Evolutionary conservation across 2,888 invertebrate genomes (phyloP).

Genomic region (Drosophila barbarae): DNA sequence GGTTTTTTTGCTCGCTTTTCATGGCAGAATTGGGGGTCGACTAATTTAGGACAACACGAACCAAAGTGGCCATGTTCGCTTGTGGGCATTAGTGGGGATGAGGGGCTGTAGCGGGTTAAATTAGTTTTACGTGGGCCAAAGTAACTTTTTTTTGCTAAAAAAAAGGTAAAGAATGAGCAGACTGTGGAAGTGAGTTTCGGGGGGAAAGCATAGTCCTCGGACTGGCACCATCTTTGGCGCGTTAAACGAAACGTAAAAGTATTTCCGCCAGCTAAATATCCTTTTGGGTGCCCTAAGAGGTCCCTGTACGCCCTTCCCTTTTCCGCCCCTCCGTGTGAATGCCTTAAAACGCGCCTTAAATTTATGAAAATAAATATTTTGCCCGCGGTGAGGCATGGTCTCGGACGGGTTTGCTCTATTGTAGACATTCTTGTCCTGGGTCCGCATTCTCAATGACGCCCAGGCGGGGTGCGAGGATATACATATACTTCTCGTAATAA

Average conservation of each 20-base stretch:
- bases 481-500: slow-evolving; percentile 64
- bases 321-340: slow-evolving; percentile 1
- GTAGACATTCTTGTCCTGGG: slow-evolving; percentile 19
- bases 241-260: slow-evolving; percentile 79
- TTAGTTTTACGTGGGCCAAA: slow-evolving; percentile 70
- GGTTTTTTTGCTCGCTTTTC: slow-evolving; percentile 20
- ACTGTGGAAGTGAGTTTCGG: background rate
- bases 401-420: slow-evolving; percentile 27
- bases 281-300: slow-evolving; percentile 71
- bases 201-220: slow-evolving; percentile 21
- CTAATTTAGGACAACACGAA: slow-evolving; percentile 72
- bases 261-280: slow-evolving; percentile 76
- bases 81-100: slow-evolving; percentile 10
- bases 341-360: slow-evolving; percentile 71
- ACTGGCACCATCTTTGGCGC: slow-evolving; percentile 64
- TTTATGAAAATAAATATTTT: slow-evolving; percentile 71
- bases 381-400: slow-evolving; percentile 61
- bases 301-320: slow-evolving; percentile 51
- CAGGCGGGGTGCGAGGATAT: slow-evolving; percentile 24
- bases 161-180: slow-evolving; percentile 4
- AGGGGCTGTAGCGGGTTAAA: slow-evolving; percentile 65
- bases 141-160: slow-evolving; percentile 43
- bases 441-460: slow-evolving; percentile 61
- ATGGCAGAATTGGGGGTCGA: slow-evolving; percentile 53
- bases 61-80: slow-evolving; percentile 67